Conservation (phyloP, 2,797 vertebrate species). For the Danio kyathit region DNA sequence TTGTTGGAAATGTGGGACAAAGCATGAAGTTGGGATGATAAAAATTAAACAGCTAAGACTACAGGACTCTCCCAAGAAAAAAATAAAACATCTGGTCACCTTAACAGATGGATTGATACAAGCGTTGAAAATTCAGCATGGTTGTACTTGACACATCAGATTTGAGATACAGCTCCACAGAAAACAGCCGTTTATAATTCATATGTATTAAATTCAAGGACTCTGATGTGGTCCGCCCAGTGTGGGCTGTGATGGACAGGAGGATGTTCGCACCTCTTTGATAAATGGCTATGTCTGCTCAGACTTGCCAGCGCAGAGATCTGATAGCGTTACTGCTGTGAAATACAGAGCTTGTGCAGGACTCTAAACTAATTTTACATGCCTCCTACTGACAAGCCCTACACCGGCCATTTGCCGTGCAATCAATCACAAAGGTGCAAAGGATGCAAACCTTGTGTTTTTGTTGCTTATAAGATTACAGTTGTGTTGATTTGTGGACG, state of each 20-base stretch:
- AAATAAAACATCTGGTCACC: background rate
- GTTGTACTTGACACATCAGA: background rate
- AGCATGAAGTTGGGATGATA: too few relatives aligned
- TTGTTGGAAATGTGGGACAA: too few relatives aligned
- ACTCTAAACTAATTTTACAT: constrained; percentile 55
- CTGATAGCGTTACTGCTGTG: constrained; percentile 52
- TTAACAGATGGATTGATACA: background rate
- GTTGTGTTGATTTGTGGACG: constrained; percentile 40
- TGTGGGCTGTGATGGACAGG: constrained; percentile 29
- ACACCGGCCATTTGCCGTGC: constrained; percentile 44
- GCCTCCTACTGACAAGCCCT: constrained; percentile 44
- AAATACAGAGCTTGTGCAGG: constrained; percentile 51
- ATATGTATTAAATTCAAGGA: background rate
- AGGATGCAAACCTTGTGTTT: constrained; percentile 37
- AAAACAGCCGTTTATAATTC: background rate
- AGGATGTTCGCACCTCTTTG: constrained; percentile 45
- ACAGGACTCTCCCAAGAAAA: background rate
- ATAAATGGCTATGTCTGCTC: constrained; percentile 54
- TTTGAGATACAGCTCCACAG: background rate
- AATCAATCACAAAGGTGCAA: constrained; percentile 41
- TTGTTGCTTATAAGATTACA: constrained; percentile 54
- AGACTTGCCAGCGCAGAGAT: constrained; percentile 37
- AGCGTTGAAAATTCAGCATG: background rate
- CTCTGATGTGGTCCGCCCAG: background rate
- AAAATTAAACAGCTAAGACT: too few relatives aligned